Percentiles rank a stretch among this genome's conserved stretches.
Evolutionary conservation across 1,140 invertebrate species (phyloP).

Genomic region (Pseudomyrmex gracilis): DNA sequence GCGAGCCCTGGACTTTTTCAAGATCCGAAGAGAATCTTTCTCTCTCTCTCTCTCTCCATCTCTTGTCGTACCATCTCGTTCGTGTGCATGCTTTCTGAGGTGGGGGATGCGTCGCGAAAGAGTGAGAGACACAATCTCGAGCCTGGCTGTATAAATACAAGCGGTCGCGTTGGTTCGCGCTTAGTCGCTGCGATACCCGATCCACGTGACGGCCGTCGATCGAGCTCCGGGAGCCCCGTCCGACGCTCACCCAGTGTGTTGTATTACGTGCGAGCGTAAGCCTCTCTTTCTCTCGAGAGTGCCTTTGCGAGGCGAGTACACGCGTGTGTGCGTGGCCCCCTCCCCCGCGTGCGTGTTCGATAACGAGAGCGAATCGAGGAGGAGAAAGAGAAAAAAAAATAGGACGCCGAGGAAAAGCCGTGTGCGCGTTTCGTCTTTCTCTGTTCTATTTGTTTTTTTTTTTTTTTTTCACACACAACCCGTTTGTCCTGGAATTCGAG

Average conservation of each 20-base stretch:
- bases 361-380: slow-evolving; percentile 33
- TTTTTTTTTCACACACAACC: too few species aligned
- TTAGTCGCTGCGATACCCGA: slow-evolving; percentile 79
- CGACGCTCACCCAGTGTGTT: slow-evolving; percentile 10
- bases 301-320: too few species aligned
- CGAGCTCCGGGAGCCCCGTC: slow-evolving; percentile 30
- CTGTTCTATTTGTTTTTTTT: neutral
- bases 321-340: neutral
- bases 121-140: slow-evolving; percentile 61
- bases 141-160: slow-evolving; percentile 81
- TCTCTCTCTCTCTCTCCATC: too few species aligned
- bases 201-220: slow-evolving; percentile 70
- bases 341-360: slow-evolving; percentile 1
- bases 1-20: neutral
- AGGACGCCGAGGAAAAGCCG: slow-evolving; percentile 13
- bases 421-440: neutral
- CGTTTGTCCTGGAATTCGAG: neutral
- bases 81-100: slow-evolving; percentile 23
- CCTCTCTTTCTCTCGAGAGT: too few species aligned
- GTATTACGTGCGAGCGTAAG: neutral
- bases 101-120: slow-evolving; percentile 71
- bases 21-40: neutral
- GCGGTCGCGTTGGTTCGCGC: slow-evolving; percentile 76
- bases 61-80: slow-evolving; percentile 58
- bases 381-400: slow-evolving; percentile 21